Evolutionary conservation across 2,113 vertebrate species (phyloP).

Genomic region (Mixornis gularis): DNA sequence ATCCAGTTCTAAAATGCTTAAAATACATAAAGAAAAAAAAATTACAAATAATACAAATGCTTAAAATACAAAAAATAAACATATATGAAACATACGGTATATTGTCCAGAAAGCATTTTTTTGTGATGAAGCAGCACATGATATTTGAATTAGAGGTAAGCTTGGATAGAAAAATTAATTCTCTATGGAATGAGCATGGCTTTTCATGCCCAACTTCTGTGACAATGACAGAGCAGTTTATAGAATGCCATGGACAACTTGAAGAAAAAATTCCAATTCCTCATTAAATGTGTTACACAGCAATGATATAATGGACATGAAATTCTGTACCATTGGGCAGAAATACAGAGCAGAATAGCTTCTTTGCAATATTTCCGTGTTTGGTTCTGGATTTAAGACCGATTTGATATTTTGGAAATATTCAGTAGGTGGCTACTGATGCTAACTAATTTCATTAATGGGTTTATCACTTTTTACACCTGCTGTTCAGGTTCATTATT

Average conservation of each 20-base stretch:
- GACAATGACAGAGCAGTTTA: neutral
- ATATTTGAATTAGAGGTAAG: neutral
- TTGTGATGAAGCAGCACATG: neutral
- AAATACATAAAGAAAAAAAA: neutral
- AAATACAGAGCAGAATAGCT: neutral
- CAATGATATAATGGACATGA: neutral
- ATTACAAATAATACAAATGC: neutral
- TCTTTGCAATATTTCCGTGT: neutral
- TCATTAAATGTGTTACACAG: neutral
- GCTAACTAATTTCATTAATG: neutral
- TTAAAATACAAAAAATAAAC: neutral
- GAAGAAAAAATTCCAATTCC: neutral
- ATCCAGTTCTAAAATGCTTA: neutral
- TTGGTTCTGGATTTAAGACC: neutral
- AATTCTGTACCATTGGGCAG: neutral
- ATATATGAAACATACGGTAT: neutral
- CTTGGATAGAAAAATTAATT: neutral
- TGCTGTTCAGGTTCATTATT: slow-evolving; percentile 1
- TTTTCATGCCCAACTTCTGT: neutral
- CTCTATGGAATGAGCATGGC: neutral
- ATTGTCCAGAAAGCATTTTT: neutral
- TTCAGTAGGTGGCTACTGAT: neutral
- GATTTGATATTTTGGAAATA: neutral
- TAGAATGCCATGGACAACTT: neutral
- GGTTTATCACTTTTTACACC: neutral